These are phyloP conservation scores for Listronotus bonariensis DNA, from an alignment of 1,140 invertebrate species.

Conservation along the genomic window DNA sequence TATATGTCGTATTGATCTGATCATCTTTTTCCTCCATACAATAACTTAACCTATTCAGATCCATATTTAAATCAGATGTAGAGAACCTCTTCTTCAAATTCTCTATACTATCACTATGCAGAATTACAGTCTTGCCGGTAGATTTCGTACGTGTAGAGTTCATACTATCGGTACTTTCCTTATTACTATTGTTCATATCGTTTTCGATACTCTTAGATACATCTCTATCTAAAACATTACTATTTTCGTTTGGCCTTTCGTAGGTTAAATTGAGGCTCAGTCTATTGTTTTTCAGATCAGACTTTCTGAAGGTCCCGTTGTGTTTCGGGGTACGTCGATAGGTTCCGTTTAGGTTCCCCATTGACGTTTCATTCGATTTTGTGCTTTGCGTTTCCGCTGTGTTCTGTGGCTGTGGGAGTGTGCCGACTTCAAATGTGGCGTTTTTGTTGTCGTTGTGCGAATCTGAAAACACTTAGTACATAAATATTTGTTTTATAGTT, in stretches of 20 bases:
- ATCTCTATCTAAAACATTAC: constrained; percentile 9
- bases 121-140: constrained; percentile 19
- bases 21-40: constrained; percentile 13
- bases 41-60: constrained; percentile 39
- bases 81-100: constrained; percentile 33
- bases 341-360: constrained; percentile 34
- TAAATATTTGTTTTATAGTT: too few relatives aligned
- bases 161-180: constrained; percentile 14
- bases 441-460: not conserved
- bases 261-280: constrained; percentile 34
- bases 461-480: too few relatives aligned
- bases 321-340: constrained; percentile 32
- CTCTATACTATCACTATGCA: constrained; percentile 27
- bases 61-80: constrained; percentile 21
- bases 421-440: not conserved
- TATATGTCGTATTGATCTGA: constrained; percentile 20
- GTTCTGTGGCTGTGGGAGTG: not conserved
- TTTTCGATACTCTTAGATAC: constrained; percentile 25
- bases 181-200: constrained; percentile 25
- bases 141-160: constrained; percentile 6
- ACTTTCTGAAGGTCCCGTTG: constrained; percentile 39
- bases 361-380: not conserved
- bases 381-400: not conserved
- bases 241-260: constrained; percentile 6
- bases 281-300: constrained; percentile 33